phyloP scores from a whole-genome alignment of 2,797 vertebrate genomes.

The Spinibarbus caldwelli region DNA sequence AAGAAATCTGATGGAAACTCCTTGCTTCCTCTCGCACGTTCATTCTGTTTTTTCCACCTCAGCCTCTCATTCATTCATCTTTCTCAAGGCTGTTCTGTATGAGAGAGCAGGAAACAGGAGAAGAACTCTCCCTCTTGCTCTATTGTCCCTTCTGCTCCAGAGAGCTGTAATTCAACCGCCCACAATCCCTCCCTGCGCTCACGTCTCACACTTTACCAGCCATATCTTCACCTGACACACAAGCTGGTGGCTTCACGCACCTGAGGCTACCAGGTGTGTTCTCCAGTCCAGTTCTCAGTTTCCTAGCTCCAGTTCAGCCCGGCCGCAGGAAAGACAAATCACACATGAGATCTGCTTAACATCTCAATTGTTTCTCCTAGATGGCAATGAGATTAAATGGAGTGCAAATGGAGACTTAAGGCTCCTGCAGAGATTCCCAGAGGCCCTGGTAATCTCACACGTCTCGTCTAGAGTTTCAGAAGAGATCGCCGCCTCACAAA shows the following conservation, averaged over 20 bases:
- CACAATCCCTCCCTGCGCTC: slow-evolving; percentile 43
- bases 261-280: slow-evolving; percentile 49
- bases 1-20: slow-evolving; percentile 19
- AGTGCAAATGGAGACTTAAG: slow-evolving; percentile 9
- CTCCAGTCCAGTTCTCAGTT: slow-evolving; percentile 35
- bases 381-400: slow-evolving; percentile 7
- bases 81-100: slow-evolving; percentile 47
- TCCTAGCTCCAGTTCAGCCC: slow-evolving; percentile 22
- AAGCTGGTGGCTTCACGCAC: too few relatives aligned
- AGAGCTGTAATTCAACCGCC: slow-evolving; percentile 47
- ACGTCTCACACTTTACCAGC: slow-evolving; percentile 41
- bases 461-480: not conserved
- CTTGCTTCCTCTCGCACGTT: slow-evolving; percentile 11
- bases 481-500: not conserved
- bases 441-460: slow-evolving; percentile 11
- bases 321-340: slow-evolving; percentile 18
- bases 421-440: slow-evolving; percentile 16
- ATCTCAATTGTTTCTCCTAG: slow-evolving; percentile 28
- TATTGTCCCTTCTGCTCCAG: slow-evolving; percentile 32
- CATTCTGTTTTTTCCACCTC: slow-evolving; percentile 23
- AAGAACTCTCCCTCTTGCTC: slow-evolving; percentile 35
- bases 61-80: slow-evolving; percentile 31
- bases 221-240: slow-evolving; percentile 45
- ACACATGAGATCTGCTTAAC: slow-evolving; percentile 31
- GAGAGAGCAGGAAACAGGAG: slow-evolving; percentile 31